Evolutionary conservation across 92 coral and sea anemone genomes (phyloP).

Genomic region (Parazoanthus darwini): DNA sequence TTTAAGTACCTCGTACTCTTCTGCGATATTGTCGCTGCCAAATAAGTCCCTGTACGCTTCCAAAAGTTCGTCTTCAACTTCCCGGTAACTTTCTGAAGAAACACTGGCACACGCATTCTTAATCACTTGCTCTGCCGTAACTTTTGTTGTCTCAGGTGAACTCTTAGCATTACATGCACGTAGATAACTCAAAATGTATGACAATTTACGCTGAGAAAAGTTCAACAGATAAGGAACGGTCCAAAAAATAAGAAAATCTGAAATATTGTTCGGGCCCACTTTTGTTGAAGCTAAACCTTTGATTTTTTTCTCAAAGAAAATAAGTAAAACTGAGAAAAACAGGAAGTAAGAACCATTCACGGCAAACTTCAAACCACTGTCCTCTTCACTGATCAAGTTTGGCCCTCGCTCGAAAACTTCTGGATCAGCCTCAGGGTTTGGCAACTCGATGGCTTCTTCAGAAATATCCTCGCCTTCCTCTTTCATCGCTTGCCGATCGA

Average conservation of each 20-base stretch:
- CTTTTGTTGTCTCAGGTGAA: background rate
- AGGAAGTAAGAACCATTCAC: conserved; percentile 19
- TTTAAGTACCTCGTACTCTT: conserved; percentile 20
- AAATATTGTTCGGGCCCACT: conserved; percentile 45
- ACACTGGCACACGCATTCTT: background rate
- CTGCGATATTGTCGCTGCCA: conserved; percentile 18
- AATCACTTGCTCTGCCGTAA: conserved; percentile 10
- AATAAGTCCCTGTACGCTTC: conserved; percentile 11
- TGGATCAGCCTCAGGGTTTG: background rate
- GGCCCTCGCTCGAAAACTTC: background rate
- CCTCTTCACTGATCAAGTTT: background rate
- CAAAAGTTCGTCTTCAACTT: background rate
- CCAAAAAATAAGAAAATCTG: conserved; percentile 50
- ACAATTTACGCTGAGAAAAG: conserved; percentile 25
- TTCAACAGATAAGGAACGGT: conserved; percentile 31
- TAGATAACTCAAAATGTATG: background rate
- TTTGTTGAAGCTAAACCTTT: background rate
- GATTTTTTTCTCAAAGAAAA: conserved; percentile 9
- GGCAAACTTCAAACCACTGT: conserved; percentile 29
- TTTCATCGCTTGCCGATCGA: background rate
- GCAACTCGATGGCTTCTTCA: background rate
- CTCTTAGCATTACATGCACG: background rate
- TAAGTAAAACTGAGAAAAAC: conserved; percentile 43
- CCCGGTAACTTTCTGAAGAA: background rate
- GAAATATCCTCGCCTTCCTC: background rate